phyloP scores from a whole-genome alignment of 2,113 vertebrate genomes.

The Symphodus melops region DNA sequence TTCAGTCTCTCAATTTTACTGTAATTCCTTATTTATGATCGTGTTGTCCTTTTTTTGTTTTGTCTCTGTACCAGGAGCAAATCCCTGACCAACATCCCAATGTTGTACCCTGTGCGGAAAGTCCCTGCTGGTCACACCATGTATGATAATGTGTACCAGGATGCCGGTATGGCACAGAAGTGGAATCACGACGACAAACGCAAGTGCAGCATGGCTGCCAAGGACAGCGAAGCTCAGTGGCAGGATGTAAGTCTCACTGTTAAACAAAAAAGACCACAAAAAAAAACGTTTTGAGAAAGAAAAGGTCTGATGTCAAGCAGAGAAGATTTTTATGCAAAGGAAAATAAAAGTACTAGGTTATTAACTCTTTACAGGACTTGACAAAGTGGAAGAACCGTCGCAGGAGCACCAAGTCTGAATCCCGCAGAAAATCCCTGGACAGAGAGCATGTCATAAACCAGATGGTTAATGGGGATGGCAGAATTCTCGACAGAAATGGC shows the following conservation, averaged over 20 bases:
- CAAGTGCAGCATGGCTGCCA: conserved; percentile 80
- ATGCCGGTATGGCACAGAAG: background rate
- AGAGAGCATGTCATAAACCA: conserved; percentile 88
- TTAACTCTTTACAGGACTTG: conserved; percentile 84
- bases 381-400: conserved; percentile 95
- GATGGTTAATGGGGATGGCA: conserved; percentile 71
- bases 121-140: conserved; percentile 27
- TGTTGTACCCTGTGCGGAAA: conserved; percentile 77
- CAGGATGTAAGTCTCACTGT: conserved; percentile 86
- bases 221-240: conserved; percentile 92
- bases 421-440: conserved; percentile 89
- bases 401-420: conserved; percentile 87
- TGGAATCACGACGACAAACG: conserved; percentile 82
- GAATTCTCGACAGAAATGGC: conserved; percentile 75
- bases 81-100: conserved; percentile 90
- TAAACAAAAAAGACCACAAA: background rate
- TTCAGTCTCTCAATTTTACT: conserved; percentile 8
- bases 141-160: conserved; percentile 34
- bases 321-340: no score
- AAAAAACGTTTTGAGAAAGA: background rate
- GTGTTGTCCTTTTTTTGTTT: background rate
- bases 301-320: no score
- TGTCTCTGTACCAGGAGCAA: conserved; percentile 88
- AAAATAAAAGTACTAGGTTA: background rate
- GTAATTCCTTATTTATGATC: conserved; percentile 14